Evolutionary conservation across 2,888 invertebrate genomes (phyloP), one percentile per base, ranked within the genome.

Genomic region (Pogonocherus hispidulus): DNA sequence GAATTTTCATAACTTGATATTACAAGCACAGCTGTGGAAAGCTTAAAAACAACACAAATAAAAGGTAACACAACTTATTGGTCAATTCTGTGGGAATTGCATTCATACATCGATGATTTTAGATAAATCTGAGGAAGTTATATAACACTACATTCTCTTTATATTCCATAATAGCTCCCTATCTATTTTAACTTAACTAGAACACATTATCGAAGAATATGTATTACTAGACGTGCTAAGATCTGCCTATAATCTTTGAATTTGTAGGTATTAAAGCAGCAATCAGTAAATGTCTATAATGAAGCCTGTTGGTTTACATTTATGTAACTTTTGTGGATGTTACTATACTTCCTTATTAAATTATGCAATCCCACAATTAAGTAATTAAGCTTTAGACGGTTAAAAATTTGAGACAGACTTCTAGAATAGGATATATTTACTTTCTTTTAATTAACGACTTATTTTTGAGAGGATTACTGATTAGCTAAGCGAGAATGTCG

Each of bases 121-220:
- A 41, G 41, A 37, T 41, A 56, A 56, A n/a, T 44, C 56, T 14
- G 20, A 41, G 56, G 56, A 56, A 56, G 23, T 56, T 56, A 37
- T 44, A 56, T 16, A 56, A 56, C 55, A 37, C 19, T 22, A 56
- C 56, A 44, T 41, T 56, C 56, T 56, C 56, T 56, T 37, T 22
- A 37, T 41, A n/a, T n/a, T n/a, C n/a, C n/a, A n/a, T n/a, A n/a
- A n/a, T n/a, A n/a, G n/a, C n/a, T n/a, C n/a, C n/a, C n/a, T 8
- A 19, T 5, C n/a, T 52, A 52, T 27, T 52, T 19, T 52, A 35
- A 55, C 8, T 35, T 37, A 35, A 56, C 23, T 56, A 32, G 27
- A 11, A 16, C 14, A 27, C 9, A 23, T 52, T 52, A 16, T 16
- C 14, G 14, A 16, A 27, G 27, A 27, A 23, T 59, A 9, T 2